Conservation (phyloP, 2,113 vertebrate genomes). For the Sialia sialis region DNA sequence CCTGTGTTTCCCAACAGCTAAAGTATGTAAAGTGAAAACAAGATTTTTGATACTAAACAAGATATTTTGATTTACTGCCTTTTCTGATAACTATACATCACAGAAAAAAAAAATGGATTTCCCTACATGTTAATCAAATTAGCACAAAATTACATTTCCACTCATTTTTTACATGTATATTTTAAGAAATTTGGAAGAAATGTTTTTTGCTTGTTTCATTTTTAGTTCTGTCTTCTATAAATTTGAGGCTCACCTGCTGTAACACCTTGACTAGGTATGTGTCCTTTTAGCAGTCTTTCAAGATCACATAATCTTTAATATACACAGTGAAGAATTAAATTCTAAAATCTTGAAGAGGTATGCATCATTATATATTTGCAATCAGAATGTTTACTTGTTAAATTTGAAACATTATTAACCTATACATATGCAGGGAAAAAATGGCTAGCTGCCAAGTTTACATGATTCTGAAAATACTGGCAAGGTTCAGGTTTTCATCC, state of each 20-base stretch:
- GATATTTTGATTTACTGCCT: neutral
- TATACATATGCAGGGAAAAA: neutral
- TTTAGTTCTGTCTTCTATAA: neutral
- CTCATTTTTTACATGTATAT: neutral
- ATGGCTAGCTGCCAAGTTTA: neutral
- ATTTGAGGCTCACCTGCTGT: neutral
- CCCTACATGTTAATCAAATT: neutral
- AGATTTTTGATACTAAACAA: too few relatives aligned
- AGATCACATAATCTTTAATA: neutral
- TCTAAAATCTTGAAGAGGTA: neutral
- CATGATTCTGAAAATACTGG: neutral
- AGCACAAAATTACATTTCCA: neutral
- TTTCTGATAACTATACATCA: neutral
- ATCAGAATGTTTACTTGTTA: neutral
- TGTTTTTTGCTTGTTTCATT: neutral
- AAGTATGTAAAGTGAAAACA: neutral
- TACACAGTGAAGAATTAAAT: neutral
- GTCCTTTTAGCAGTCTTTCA: neutral
- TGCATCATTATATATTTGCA: neutral
- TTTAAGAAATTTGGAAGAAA: neutral
- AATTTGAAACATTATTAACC: neutral
- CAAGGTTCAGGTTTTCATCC: neutral
- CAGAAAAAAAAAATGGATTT: neutral
- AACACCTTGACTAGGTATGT: accelerated
- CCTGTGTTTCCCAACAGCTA: neutral